Evolutionary conservation across 2,113 vertebrate genomes (phyloP).

Genomic region (Larimichthys crocea): DNA sequence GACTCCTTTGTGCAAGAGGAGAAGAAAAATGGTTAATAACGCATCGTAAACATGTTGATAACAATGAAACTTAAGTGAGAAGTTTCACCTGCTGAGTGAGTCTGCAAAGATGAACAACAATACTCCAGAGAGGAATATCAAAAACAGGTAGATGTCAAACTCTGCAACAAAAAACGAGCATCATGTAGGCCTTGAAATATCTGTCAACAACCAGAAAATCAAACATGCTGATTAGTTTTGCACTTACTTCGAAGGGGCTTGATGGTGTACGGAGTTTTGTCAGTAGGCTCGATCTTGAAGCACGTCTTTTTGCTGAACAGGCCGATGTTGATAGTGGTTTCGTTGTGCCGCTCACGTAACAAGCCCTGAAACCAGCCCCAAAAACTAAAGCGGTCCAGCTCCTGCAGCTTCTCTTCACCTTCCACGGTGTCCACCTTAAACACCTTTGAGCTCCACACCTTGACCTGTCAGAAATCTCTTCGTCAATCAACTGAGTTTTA

Average conservation of each 20-base stretch:
- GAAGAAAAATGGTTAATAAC: neutral
- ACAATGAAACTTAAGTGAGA: neutral
- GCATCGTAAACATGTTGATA: neutral
- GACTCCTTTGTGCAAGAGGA: constrained; percentile 85
- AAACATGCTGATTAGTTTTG: neutral
- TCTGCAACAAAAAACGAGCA: constrained; percentile 79
- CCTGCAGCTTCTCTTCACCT: constrained; percentile 89
- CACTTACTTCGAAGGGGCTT: constrained; percentile 86
- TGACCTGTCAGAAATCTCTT: constrained; percentile 83
- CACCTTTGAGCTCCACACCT: constrained; percentile 87
- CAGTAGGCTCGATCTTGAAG: constrained; percentile 88
- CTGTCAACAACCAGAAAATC: neutral
- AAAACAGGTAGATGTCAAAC: constrained; percentile 92
- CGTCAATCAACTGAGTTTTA: neutral
- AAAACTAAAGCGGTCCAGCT: constrained; percentile 88
- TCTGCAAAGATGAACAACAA: constrained; percentile 91
- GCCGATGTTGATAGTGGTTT: constrained; percentile 88
- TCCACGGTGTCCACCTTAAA: constrained; percentile 89
- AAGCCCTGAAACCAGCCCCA: constrained; percentile 87
- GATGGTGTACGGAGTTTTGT: constrained; percentile 80
- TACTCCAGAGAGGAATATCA: constrained; percentile 90
- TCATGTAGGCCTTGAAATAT: neutral
- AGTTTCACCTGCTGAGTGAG: constrained; percentile 90
- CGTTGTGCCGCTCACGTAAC: constrained; percentile 90
- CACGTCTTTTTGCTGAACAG: constrained; percentile 92